Evolutionary conservation across 2,888 invertebrate genomes (phyloP).

Genomic region (Patella pellucida): DNA sequence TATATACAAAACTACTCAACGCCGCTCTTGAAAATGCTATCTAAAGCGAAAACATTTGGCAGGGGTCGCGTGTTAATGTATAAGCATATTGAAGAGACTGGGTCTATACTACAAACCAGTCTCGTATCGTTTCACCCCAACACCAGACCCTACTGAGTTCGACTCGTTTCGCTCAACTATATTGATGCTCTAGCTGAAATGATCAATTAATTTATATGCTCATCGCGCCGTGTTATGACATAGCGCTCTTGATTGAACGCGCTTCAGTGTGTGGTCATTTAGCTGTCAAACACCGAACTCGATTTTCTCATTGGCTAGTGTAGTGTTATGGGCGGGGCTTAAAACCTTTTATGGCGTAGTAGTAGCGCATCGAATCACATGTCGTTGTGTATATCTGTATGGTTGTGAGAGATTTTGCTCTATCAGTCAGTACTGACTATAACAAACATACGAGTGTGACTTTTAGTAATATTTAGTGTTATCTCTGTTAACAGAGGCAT

Average conservation of each 20-base stretch:
- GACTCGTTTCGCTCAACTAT: constrained; percentile 36
- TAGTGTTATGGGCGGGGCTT: constrained; percentile 36
- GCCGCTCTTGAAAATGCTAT: constrained; percentile 23
- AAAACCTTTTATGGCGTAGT: constrained; percentile 34
- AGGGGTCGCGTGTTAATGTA: constrained; percentile 16
- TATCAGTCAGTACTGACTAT: constrained; percentile 9
- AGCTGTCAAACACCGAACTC: constrained; percentile 13
- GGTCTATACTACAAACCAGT: neutral
- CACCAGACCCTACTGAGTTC: constrained; percentile 3
- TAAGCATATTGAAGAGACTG: constrained; percentile 12
- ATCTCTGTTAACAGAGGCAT: constrained; percentile 54
- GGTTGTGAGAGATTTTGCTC: constrained; percentile 15
- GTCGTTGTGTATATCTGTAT: neutral
- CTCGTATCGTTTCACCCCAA: constrained; percentile 11
- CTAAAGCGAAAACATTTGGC: constrained; percentile 27
- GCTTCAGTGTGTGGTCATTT: constrained; percentile 36
- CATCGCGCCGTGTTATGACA: constrained; percentile 38
- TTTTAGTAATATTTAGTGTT: constrained; percentile 33
- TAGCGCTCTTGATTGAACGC: constrained; percentile 14
- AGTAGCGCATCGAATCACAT: constrained; percentile 19
- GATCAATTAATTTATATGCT: constrained; percentile 52
- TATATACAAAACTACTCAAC: constrained; percentile 28
- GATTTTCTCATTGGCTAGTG: constrained; percentile 33
- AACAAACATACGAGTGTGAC: constrained; percentile 19
- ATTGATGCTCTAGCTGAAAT: constrained; percentile 40